A percentile compares a stretch with the other conserved stretches of the same genome.
Conservation (phyloP, 2,888 invertebrate species). For the Oeneis ivallda region DNA sequence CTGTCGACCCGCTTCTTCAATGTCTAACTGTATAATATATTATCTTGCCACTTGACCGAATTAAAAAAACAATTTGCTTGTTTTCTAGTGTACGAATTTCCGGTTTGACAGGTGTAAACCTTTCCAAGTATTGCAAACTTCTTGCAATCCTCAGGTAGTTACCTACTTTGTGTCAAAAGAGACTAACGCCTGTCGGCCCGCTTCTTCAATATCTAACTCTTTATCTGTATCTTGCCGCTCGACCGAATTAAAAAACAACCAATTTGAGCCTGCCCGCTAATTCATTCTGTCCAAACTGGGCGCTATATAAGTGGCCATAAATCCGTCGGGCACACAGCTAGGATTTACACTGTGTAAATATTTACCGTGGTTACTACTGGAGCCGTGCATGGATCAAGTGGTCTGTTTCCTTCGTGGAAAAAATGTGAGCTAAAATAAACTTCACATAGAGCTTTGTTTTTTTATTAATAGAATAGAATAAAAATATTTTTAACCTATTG, state of each 20-base stretch:
- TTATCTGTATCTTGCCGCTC: constrained; percentile 36
- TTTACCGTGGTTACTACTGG: constrained; percentile 50
- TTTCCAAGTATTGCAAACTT: no score
- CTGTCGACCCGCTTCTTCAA: no score
- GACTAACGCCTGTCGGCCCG: no score
- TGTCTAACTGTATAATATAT: no score
- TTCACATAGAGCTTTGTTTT: neutral
- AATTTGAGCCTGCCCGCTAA: constrained; percentile 62
- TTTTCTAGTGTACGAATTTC: no score
- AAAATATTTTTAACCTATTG: no score
- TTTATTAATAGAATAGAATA: no score
- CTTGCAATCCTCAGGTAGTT: no score
- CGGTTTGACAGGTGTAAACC: no score
- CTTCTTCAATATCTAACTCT: constrained; percentile 39
- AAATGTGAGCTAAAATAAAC: neutral
- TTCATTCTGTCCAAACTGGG: constrained; percentile 53
- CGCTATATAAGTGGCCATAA: constrained; percentile 59
- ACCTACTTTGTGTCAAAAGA: no score
- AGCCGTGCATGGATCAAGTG: constrained; percentile 28
- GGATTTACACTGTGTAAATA: constrained; percentile 58
- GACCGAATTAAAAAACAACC: constrained; percentile 46
- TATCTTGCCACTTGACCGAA: no score
- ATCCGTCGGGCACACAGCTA: constrained; percentile 55
- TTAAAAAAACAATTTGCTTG: no score
- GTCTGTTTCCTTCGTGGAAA: constrained; percentile 12